Evolutionary conservation across 2,113 vertebrate genomes (phyloP), one percentile per base, ranked within the genome.

Genomic region (Bucco capensis): DNA sequence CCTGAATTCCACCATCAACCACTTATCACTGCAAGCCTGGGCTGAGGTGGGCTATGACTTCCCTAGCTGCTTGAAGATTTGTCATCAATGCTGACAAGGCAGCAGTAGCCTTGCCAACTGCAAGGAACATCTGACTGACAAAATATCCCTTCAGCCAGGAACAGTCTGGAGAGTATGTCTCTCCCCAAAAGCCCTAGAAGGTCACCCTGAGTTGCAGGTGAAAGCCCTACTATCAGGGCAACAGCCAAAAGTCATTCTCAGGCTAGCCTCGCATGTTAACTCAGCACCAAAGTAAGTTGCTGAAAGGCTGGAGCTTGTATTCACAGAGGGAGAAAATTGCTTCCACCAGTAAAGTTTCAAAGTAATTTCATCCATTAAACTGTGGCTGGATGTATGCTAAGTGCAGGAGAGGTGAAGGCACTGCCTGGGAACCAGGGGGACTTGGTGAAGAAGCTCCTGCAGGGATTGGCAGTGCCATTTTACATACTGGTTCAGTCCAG

Each of bases 341-440:
- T 82, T 97, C 96, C 86, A 3, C 75, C 87, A 95, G 93, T 97
- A 97, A 94, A 96, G 90, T 94, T 96, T 97, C 95, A 96, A 97
- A 96, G 87, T 95, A 95, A 91, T 95, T 97, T 96, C 93, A 96
- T 87, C 92, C 96, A 97, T 96, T 97, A 96, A 97, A 97, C 96
- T 96, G 93, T 95, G 94, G 73, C 95, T 94, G 84, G 70, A 93
- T 94, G 53, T 75, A 94, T 96, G 95, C 73, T 93, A 90, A 94
- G 95, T 94, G 88, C 94, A 95, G 87, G 92, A 96, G 91, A 93
- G 90, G 94, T 85, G 69, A 66, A 88, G 83, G 89, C 73, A 73
- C 78, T 80, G 87, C 70, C 89, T 91, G 71, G 53, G 83, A 89
- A 86, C 93, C 95, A 71, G 11, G 14, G 96, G 80, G 95, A 95